Evolutionary conservation across 2,888 invertebrate genomes (phyloP).

Genomic region (Sarcophaga carnaria): DNA sequence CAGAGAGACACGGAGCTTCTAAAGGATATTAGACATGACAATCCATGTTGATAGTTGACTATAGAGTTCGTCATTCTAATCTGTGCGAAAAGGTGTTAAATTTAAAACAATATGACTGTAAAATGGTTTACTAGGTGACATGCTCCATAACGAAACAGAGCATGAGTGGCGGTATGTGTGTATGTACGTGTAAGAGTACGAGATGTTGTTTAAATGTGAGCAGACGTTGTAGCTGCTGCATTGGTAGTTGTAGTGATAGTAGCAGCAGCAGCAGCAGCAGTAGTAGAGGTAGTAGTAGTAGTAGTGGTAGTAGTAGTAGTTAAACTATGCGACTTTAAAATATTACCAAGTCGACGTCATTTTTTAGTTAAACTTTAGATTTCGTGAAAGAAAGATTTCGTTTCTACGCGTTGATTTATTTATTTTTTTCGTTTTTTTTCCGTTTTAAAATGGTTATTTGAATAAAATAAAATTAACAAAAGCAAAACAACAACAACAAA

Average conservation of each 20-base stretch:
- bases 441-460: constrained; percentile 15
- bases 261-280: constrained; percentile 19
- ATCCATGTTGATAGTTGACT: no score
- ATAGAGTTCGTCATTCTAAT: background rate
- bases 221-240: constrained; percentile 26
- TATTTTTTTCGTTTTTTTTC: background rate
- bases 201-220: constrained; percentile 30
- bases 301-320: constrained; percentile 21
- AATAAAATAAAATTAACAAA: constrained; percentile 2
- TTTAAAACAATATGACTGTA: background rate
- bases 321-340: constrained; percentile 66
- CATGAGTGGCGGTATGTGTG: constrained; percentile 37
- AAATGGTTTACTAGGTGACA: constrained; percentile 40
- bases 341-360: constrained; percentile 68
- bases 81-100: no score
- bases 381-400: constrained; percentile 62
- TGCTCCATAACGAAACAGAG: constrained; percentile 15
- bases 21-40: no score
- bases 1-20: no score
- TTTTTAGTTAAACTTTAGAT: constrained; percentile 69
- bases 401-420: constrained; percentile 10
- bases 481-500: constrained; percentile 7
- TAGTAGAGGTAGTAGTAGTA: constrained; percentile 8
- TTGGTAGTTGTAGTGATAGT: constrained; percentile 40
- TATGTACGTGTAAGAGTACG: constrained; percentile 9